A percentile compares a stretch with the other conserved stretches of the same genome.
These are phyloP conservation scores for Murina feae DNA, from an alignment of 2,113 vertebrate genomes.

Conservation along the genomic window DNA sequence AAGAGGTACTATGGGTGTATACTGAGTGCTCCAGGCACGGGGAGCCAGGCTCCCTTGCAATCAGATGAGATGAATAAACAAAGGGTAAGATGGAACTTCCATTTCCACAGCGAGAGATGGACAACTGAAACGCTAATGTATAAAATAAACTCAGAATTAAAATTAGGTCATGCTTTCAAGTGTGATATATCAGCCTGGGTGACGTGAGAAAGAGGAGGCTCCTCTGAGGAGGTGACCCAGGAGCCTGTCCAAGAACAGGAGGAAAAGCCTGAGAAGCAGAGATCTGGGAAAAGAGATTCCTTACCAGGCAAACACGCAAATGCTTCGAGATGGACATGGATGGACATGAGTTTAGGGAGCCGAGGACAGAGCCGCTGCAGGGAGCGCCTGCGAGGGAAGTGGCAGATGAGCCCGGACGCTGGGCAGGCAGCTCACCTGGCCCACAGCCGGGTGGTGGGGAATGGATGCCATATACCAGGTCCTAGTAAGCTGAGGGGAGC, in stretches of 20 bases:
- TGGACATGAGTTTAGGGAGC: not conserved
- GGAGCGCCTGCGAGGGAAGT: not conserved
- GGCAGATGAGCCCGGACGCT: not conserved
- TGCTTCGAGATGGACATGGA: not conserved
- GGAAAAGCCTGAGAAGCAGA: not conserved
- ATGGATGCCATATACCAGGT: not conserved
- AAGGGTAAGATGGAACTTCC: not conserved
- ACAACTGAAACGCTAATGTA: not conserved
- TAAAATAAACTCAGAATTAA: not conserved
- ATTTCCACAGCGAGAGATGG: not conserved
- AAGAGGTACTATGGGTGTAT: not conserved
- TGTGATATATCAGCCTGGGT: not conserved
- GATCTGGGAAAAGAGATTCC: not conserved
- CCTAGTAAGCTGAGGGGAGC: not conserved
- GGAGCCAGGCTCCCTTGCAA: not conserved
- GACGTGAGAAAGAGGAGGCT: not conserved
- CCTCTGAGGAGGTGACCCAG: not conserved
- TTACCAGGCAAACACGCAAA: not conserved
- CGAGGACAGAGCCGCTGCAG: rapidly evolving
- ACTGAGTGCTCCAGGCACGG: too few relatives aligned
- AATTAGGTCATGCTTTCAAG: not conserved
- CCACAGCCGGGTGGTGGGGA: not conserved
- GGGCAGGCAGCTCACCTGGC: not conserved
- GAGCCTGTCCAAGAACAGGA: not conserved
- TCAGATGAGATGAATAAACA: not conserved